Conservation (phyloP, 2,888 invertebrate genomes). For the Dioctria rufipes region DNA sequence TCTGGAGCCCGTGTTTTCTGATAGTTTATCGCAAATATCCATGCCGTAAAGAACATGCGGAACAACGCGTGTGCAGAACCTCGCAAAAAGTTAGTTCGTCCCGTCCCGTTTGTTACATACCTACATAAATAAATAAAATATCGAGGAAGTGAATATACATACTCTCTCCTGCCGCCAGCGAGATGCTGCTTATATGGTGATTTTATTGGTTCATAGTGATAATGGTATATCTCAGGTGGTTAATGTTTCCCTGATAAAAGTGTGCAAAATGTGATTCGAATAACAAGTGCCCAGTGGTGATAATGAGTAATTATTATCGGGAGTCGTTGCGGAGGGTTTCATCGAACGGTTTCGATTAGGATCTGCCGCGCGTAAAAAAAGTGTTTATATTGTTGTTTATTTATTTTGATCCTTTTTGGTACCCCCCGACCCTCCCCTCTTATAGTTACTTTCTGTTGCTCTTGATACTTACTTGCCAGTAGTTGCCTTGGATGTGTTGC, state of each 20-base stretch:
- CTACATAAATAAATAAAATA: neutral
- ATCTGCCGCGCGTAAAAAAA: slow-evolving; percentile 11
- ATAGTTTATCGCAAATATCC: slow-evolving; percentile 72
- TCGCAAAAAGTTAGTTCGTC: slow-evolving; percentile 22
- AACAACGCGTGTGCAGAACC: slow-evolving; percentile 55
- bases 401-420: neutral
- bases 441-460: slow-evolving; percentile 13
- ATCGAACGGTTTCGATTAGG: slow-evolving; percentile 15
- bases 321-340: slow-evolving; percentile 3
- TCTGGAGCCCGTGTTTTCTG: slow-evolving; percentile 62
- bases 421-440: neutral
- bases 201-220: slow-evolving; percentile 54
- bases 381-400: slow-evolving; percentile 1
- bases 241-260: slow-evolving; percentile 42
- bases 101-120: slow-evolving; percentile 21
- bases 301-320: slow-evolving; percentile 38
- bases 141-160: slow-evolving; percentile 22
- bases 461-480: neutral
- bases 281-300: slow-evolving; percentile 43
- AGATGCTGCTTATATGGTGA: slow-evolving; percentile 35
- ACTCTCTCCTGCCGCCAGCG: slow-evolving; percentile 5
- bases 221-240: slow-evolving; percentile 46
- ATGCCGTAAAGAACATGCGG: slow-evolving; percentile 69
- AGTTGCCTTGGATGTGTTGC: slow-evolving; percentile 2
- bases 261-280: slow-evolving; percentile 42